Evolutionary conservation across 2,797 vertebrate genomes (phyloP).

Genomic region (Capromys pilorides): DNA sequence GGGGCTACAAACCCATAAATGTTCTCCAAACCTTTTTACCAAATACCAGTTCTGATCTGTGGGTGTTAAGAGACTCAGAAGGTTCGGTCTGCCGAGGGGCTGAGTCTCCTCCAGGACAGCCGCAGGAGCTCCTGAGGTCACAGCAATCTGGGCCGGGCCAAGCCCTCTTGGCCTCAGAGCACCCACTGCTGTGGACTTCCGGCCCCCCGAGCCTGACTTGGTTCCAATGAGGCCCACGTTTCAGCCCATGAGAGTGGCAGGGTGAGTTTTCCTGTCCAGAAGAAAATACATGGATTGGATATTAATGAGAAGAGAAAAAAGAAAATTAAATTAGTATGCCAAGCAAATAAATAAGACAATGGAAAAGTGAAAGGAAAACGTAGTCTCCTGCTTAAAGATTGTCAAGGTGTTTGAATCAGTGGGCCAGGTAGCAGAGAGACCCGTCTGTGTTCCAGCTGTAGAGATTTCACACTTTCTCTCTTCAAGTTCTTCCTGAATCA

Average conservation of each 20-base stretch:
- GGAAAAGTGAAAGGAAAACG: not conserved
- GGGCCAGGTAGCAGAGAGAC: not conserved
- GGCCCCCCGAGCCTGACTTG: not conserved
- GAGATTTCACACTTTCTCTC: not conserved
- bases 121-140: not conserved
- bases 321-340: not conserved
- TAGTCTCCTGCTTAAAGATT: not conserved
- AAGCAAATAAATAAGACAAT: not conserved
- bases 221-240: not conserved
- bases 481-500: not conserved
- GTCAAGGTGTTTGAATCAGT: not conserved
- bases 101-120: not conserved
- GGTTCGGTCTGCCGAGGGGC: not conserved
- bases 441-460: not conserved
- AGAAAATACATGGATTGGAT: not conserved
- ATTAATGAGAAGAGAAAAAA: not conserved
- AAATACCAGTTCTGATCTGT: not conserved
- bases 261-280: not conserved
- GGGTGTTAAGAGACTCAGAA: not conserved
- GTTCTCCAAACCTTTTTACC: not conserved
- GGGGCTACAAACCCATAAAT: rapidly evolving
- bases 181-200: rapidly evolving
- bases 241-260: not conserved
- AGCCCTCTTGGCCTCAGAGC: too few relatives aligned
- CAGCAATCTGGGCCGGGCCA: not conserved